Evolutionary conservation across 2,888 invertebrate species (phyloP), one percentile per base, ranked within the genome.

Genomic region (Volucella bombylans): DNA sequence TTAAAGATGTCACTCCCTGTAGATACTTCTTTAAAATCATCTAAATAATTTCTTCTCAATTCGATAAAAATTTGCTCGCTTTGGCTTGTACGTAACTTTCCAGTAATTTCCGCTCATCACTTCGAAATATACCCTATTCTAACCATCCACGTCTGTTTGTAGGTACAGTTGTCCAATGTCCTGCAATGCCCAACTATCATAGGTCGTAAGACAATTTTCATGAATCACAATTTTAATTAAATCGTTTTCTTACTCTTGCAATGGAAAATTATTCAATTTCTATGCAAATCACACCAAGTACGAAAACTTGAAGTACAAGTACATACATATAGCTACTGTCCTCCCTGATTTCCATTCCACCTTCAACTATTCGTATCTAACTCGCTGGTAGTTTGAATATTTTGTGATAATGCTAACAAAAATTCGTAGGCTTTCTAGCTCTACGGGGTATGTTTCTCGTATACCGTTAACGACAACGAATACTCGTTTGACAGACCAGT

Each of bases 261-360:
- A 14, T 38, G 54, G 69, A 76, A 71, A 81, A 81, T 81, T 77
- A 72, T 77, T 72, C 81, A 85, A 85, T 85, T 81, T 85, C 76
- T 67, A 85, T 85, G 85, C 85, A 85, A 85, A 85, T 85, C 76
- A 77, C 67, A 67, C 52, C 59, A 72, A 65, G 77, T 50, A 62
- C 18, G 2, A 23, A 23, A 23, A 2, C 18, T 23, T 23, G 18
- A 2, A 23, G 18, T 23, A 23, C 18, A 23, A 23, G 18, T 23
- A 23, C 18, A 23, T 23, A 3, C 67, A 6, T 31, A 31, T 31
- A 31, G 31, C 4, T 31, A 31, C 6, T 31, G 31, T 31, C 31
- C 12, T 14, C 9, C 23, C 31, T 52, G 10, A 6, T 31, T 31
- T 31, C 45, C 39, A 18, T 49, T 15, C 43, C 12, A 23, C 39